Evolutionary conservation across 2,888 invertebrate genomes (phyloP).

Genomic region (Volucella inanis): DNA sequence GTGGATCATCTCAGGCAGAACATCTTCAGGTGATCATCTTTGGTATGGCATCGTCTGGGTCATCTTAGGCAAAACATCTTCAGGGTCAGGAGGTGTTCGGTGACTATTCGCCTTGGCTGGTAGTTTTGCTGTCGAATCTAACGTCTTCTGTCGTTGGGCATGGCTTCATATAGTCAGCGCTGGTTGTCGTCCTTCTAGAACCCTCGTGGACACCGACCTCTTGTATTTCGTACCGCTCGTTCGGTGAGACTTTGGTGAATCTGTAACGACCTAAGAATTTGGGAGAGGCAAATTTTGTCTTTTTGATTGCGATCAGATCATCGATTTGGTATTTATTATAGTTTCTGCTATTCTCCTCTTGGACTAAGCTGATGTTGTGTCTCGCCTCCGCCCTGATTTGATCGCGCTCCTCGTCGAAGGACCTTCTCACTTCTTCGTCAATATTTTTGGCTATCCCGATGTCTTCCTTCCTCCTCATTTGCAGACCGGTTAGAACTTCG

Average conservation of each 20-base stretch:
- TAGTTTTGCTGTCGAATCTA: too few species aligned
- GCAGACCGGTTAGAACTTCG: slow-evolving; percentile 26
- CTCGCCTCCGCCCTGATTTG: too few species aligned
- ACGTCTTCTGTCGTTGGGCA: too few species aligned
- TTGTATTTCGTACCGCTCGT: background rate
- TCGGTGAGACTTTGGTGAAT: background rate
- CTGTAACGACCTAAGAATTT: background rate
- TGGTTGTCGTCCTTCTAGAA: too few species aligned
- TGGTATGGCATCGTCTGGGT: too few species aligned
- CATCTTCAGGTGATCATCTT: too few species aligned
- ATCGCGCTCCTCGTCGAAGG: slow-evolving; percentile 18
- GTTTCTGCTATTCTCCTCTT: slow-evolving; percentile 21
- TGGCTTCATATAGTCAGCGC: too few species aligned
- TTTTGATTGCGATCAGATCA: background rate
- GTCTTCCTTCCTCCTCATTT: slow-evolving; percentile 10
- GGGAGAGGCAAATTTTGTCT: slow-evolving; percentile 14
- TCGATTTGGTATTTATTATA: slow-evolving; percentile 11
- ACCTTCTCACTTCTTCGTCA: slow-evolving; percentile 9
- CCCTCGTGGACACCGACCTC: background rate
- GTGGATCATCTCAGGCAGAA: too few species aligned
- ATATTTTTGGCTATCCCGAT: background rate
- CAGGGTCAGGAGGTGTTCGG: too few species aligned
- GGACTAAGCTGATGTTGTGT: background rate
- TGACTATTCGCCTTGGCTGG: too few species aligned
- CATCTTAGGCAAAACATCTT: too few species aligned